Evolutionary conservation across 2,797 vertebrate genomes (phyloP), one percentile per base, ranked within the genome.

Genomic region (Liparis tanakae): DNA sequence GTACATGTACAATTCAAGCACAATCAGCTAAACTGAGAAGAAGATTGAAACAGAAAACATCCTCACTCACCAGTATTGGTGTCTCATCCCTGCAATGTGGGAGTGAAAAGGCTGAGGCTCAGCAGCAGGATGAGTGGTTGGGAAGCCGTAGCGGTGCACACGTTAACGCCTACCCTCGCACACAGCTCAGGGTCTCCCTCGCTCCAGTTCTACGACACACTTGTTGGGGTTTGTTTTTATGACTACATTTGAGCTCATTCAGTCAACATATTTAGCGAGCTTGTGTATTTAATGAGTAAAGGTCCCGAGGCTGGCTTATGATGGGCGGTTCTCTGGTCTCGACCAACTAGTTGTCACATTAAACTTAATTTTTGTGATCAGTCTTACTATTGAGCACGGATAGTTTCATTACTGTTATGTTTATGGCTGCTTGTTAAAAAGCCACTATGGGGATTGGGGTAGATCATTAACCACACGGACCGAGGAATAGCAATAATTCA

Each of bases 31-130:
- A 43, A n/a, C 6, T 25, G 1, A 44, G 9, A 33, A 51, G 15
- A 74, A 43, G 20, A 58, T 14, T 62, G 10, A 74, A 81, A 78
- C 7, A 7, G 58, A 54, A 78, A 67, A 36, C 2, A 5, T 20
- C 6, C 7, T 71, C 59, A 87, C 90, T 88, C 67, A 92, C 89
- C 85, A 46, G 64, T 48, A 15, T 71, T 33, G n/a, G 64, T 48
- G 64, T 76, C 37, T 53, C 14, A 33, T 72, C 10, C 10, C 18
- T 43, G 43, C 48, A 39, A 55, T 48, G 34, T 22, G 6, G 1
- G 17, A 39, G 22, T 25, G 37, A 48, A 62, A 48, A 34, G 43
- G 72, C 66, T 64, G 70, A 14, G 48, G 63, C 55, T 22, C 55
- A 66, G 62, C 66, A 22, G 73, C 58, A 72, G 51, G 50, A 37